These are phyloP conservation scores for Ommatoiulus sabulosus DNA, from an alignment of 2,888 invertebrate genomes.

Conservation along the genomic window DNA sequence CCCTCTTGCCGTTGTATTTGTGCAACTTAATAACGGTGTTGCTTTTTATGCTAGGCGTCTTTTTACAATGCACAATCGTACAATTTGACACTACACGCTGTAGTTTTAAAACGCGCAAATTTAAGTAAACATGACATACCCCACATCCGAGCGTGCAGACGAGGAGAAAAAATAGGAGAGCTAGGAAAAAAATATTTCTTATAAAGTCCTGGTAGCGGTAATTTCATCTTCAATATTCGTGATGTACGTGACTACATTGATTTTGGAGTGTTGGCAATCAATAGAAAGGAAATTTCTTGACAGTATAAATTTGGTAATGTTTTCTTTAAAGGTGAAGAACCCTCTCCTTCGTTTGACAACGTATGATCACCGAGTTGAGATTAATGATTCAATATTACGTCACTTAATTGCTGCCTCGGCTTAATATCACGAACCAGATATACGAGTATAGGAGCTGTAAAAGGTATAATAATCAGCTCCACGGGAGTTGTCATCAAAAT, in stretches of 20 bases:
- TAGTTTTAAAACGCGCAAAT: conserved; percentile 38
- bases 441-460: not conserved
- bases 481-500: not conserved
- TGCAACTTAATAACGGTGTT: conserved; percentile 43
- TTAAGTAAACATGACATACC: conserved; percentile 49
- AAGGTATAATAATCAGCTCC: not conserved
- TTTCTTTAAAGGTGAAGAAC: conserved; percentile 49
- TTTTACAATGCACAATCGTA: conserved; percentile 30
- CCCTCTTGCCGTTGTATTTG: not conserved
- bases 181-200: conserved; percentile 43
- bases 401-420: not conserved
- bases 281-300: conserved; percentile 49
- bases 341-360: conserved; percentile 29
- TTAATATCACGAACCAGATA: conserved; percentile 11
- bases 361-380: not conserved
- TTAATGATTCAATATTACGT: not conserved
- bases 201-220: conserved; percentile 50
- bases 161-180: not conserved
- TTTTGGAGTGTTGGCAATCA: conserved; percentile 48
- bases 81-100: conserved; percentile 18
- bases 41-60: conserved; percentile 36
- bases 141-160: not conserved
- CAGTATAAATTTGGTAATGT: conserved; percentile 46
- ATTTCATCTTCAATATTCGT: conserved; percentile 55
- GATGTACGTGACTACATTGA: conserved; percentile 56